Evolutionary conservation across 1,140 invertebrate genomes (phyloP).

Genomic region (Drosophila lini): DNA sequence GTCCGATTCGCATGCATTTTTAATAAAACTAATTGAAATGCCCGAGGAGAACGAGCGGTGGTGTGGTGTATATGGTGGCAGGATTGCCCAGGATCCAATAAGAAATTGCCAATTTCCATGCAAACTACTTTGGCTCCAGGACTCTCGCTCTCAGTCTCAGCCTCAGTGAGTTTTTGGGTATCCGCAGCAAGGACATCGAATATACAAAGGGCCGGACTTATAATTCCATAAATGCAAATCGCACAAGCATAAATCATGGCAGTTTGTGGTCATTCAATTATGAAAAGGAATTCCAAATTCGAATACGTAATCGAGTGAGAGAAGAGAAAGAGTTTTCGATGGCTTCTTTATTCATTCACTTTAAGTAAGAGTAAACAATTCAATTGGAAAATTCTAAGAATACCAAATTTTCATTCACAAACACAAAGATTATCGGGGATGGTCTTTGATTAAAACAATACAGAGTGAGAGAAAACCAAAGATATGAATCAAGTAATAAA

Average conservation of each 20-base stretch:
- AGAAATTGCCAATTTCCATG: conserved; percentile 60
- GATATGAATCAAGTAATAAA: neutral
- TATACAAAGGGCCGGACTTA: conserved; percentile 17
- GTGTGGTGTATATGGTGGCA: neutral
- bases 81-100: conserved; percentile 2
- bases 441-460: conserved; percentile 9
- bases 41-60: conserved; percentile 10
- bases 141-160: conserved; percentile 15
- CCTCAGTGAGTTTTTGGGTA: conserved; percentile 19
- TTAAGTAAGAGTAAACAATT: conserved; percentile 13
- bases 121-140: conserved; percentile 50
- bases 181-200: conserved; percentile 15
- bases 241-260: conserved; percentile 48
- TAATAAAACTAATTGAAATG: conserved; percentile 80
- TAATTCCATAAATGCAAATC: conserved; percentile 54
- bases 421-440: neutral
- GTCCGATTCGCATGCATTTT: conserved; percentile 58
- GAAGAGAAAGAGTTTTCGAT: conserved; percentile 8
- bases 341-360: conserved; percentile 18
- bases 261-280: conserved; percentile 59
- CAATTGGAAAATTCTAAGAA: conserved; percentile 11
- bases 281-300: conserved; percentile 47
- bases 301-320: conserved; percentile 47
- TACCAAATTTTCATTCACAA: conserved; percentile 8
- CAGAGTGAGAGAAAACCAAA: neutral